These are phyloP conservation scores for Heliconius aoede DNA, from an alignment of 2,888 invertebrate species.

Conservation along the genomic window DNA sequence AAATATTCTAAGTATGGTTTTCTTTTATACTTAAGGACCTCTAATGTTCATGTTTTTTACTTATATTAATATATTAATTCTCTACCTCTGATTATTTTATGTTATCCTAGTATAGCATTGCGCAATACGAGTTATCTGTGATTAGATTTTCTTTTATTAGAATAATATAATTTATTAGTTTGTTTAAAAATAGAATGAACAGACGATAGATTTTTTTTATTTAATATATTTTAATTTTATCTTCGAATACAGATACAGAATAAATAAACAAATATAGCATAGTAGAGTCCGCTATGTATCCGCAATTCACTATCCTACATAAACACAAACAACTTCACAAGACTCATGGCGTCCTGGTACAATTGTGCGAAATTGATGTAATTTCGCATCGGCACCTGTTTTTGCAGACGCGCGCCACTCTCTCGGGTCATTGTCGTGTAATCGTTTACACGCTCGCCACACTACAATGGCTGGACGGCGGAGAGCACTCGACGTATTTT, in stretches of 20 bases:
- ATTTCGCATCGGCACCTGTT: constrained; percentile 64
- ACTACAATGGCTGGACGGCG: constrained; percentile 70
- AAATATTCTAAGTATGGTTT: not conserved
- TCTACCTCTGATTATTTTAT: constrained; percentile 48
- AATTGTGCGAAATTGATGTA: constrained; percentile 82
- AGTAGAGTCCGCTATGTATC: not conserved
- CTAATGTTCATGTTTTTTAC: constrained; percentile 31
- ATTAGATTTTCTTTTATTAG: constrained; percentile 41
- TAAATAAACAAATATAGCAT: not conserved
- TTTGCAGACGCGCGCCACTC: constrained; percentile 66
- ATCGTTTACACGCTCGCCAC: constrained; percentile 73
- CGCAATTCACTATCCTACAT: not conserved
- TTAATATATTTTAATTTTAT: too few species aligned
- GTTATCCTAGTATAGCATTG: constrained; percentile 56
- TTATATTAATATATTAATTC: constrained; percentile 7
- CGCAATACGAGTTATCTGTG: constrained; percentile 41
- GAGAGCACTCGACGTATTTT: constrained; percentile 65
- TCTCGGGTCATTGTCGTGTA: constrained; percentile 69
- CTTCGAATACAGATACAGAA: not conserved
- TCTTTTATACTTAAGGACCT: constrained; percentile 17
- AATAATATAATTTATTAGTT: not conserved
- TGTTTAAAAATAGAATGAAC: too few species aligned
- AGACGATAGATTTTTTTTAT: too few species aligned
- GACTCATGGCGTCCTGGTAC: constrained; percentile 71
- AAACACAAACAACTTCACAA: constrained; percentile 61